phyloP scores from a whole-genome alignment of 2,797 vertebrate genomes.

The Sparidentex hasta region DNA sequence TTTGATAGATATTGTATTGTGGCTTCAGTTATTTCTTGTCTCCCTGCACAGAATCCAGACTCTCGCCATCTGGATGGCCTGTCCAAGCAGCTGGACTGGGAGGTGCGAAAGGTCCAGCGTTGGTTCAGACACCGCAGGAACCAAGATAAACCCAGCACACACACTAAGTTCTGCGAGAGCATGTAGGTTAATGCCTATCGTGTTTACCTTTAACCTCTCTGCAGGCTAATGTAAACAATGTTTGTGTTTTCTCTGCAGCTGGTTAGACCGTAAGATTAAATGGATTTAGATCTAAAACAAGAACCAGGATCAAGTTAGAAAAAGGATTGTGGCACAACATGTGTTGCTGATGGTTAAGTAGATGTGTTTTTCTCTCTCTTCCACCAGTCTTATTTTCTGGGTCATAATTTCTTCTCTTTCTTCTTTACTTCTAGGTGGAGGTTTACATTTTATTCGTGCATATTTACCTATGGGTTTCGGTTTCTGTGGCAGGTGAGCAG shows the following conservation, averaged over 20 bases:
- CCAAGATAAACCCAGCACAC: slow-evolving; percentile 95
- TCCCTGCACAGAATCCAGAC: slow-evolving; percentile 90
- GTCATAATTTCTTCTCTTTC: slow-evolving; percentile 49
- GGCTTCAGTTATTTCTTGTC: slow-evolving; percentile 1
- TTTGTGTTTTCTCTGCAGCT: slow-evolving; percentile 11
- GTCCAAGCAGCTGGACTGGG: slow-evolving; percentile 98
- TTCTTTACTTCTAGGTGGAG: slow-evolving; percentile 92
- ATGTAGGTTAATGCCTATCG: slow-evolving; percentile 87
- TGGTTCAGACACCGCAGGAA: slow-evolving; percentile 98
- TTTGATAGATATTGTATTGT: not conserved
- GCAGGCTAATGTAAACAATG: slow-evolving; percentile 3
- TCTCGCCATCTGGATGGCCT: slow-evolving; percentile 91
- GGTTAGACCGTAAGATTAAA: not conserved
- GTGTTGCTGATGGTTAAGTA: not conserved
- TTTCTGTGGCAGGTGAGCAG: slow-evolving; percentile 96
- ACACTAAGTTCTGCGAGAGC: slow-evolving; percentile 98
- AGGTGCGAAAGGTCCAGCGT: slow-evolving; percentile 94
- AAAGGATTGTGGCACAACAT: not conserved
- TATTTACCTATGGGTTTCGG: slow-evolving; percentile 94
- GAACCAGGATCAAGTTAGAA: not conserved
- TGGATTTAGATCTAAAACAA: not conserved
- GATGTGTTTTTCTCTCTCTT: not conserved
- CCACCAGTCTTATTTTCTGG: not conserved
- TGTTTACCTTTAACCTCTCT: slow-evolving; percentile 38
- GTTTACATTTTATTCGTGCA: slow-evolving; percentile 95